A percentile compares a stretch with the other conserved stretches of the same genome.
These are phyloP conservation scores for Neuroterus valhalla DNA, from an alignment of 1,140 invertebrate species.

Conservation along the genomic window DNA sequence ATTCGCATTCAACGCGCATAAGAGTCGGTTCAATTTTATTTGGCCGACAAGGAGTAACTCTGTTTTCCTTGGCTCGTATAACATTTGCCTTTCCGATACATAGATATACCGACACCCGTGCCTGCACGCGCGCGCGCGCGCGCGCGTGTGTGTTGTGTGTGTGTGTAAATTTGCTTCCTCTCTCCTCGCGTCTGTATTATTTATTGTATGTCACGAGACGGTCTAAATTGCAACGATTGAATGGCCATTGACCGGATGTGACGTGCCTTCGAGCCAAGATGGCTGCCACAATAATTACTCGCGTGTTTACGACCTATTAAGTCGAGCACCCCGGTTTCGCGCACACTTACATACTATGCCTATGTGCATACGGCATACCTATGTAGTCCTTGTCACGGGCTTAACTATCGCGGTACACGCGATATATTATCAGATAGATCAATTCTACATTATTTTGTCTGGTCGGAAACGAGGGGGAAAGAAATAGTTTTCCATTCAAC, in stretches of 20 bases:
- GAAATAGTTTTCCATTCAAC: conserved; percentile 3
- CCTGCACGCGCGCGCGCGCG: too few relatives aligned
- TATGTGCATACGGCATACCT: conserved; percentile 8
- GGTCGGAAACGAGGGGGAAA: conserved; percentile 13
- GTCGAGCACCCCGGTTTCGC: conserved; percentile 36
- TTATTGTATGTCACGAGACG: conserved; percentile 52
- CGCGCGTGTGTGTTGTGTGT: too few relatives aligned
- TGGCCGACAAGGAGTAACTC: not conserved
- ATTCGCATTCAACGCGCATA: conserved; percentile 24
- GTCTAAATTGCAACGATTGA: conserved; percentile 64
- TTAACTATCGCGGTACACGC: conserved; percentile 20
- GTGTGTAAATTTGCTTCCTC: conserved; percentile 21
- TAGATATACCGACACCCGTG: not conserved
- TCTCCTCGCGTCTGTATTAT: conserved; percentile 59
- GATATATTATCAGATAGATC: not conserved
- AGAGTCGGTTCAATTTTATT: not conserved
- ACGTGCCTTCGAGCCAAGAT: conserved; percentile 59
- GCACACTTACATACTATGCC: conserved; percentile 27
- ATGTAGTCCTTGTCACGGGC: not conserved
- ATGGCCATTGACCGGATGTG: conserved; percentile 71
- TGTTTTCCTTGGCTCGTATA: conserved; percentile 45
- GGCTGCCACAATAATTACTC: conserved; percentile 62
- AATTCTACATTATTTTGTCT: not conserved
- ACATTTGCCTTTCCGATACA: conserved; percentile 33
- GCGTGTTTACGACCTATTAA: conserved; percentile 67